Conservation (phyloP, 2,113 vertebrate genomes). For the Odocoileus virginianus region DNA sequence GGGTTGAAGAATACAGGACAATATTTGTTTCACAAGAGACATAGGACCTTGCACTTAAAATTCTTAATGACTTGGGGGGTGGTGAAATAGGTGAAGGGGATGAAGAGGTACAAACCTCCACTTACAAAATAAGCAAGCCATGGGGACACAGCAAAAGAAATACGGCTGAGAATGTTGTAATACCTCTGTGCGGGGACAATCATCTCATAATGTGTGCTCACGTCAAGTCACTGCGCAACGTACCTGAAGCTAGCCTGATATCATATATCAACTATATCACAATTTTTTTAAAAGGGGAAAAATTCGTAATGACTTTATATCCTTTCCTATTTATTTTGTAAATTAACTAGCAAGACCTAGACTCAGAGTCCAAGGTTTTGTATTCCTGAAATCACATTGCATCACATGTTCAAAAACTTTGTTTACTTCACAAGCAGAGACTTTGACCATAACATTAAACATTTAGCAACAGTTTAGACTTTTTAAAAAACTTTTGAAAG, state of each 20-base stretch:
- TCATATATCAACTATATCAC: background rate
- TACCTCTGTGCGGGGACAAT: rapidly evolving
- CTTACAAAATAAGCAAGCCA: background rate
- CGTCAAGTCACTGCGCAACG: background rate
- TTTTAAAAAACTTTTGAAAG: background rate
- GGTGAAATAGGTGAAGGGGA: background rate
- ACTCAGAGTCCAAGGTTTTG: slow-evolving; percentile 55
- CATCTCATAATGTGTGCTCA: rapidly evolving
- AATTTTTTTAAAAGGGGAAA: background rate
- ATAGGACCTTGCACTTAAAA: background rate
- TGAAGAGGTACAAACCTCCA: no score
- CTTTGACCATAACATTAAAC: slow-evolving; percentile 64
- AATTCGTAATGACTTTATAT: background rate
- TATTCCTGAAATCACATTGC: slow-evolving; percentile 32
- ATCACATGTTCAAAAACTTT: slow-evolving; percentile 54
- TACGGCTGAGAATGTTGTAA: rapidly evolving
- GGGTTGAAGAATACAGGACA: background rate
- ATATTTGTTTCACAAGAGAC: background rate
- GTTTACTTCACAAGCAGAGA: slow-evolving; percentile 69
- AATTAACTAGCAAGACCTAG: background rate
- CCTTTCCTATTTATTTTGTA: background rate
- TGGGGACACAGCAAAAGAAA: background rate
- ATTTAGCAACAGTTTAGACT: slow-evolving; percentile 60
- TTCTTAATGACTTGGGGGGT: background rate
- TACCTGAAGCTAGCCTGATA: background rate